Conservation (phyloP, 2,888 invertebrate species). For the Agrochola circellaris region DNA sequence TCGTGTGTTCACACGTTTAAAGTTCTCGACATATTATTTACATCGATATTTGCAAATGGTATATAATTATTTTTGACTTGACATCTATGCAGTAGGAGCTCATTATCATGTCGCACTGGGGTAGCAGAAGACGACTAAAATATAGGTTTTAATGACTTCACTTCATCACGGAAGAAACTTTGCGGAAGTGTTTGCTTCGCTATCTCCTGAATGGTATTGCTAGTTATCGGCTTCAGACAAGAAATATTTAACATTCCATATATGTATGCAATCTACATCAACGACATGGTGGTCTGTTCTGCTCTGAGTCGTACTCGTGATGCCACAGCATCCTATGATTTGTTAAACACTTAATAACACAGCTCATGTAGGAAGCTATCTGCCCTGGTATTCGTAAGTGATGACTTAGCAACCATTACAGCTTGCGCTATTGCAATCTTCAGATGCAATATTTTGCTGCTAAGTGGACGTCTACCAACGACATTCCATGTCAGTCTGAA, state of each 20-base stretch:
- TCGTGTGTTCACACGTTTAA: slow-evolving; percentile 45
- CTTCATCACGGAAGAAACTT: slow-evolving; percentile 13
- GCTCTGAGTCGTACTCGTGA: slow-evolving; percentile 12
- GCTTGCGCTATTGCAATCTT: slow-evolving; percentile 3
- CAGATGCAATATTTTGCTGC: not conserved
- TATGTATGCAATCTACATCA: not conserved
- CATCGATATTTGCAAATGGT: slow-evolving; percentile 36
- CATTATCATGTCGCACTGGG: slow-evolving; percentile 12
- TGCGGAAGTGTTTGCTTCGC: slow-evolving; percentile 15
- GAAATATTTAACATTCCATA: not conserved
- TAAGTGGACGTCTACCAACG: not conserved
- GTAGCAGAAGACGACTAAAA: slow-evolving; percentile 8
- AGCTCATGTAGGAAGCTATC: slow-evolving; percentile 22
- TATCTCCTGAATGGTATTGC: slow-evolving; percentile 25
- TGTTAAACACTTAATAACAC: slow-evolving; percentile 33
- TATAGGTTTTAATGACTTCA: slow-evolving; percentile 11
- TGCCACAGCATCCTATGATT: slow-evolving; percentile 22
- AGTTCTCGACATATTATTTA: slow-evolving; percentile 46
- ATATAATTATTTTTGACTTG: slow-evolving; percentile 30
- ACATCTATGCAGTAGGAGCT: slow-evolving; percentile 19
- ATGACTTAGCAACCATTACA: slow-evolving; percentile 9
- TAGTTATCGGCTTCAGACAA: not conserved
- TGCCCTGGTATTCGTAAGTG: slow-evolving; percentile 25
- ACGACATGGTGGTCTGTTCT: not conserved
- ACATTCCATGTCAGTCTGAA: not conserved